Evolutionary conservation across 2,113 vertebrate genomes (phyloP).

Genomic region (human): DNA sequence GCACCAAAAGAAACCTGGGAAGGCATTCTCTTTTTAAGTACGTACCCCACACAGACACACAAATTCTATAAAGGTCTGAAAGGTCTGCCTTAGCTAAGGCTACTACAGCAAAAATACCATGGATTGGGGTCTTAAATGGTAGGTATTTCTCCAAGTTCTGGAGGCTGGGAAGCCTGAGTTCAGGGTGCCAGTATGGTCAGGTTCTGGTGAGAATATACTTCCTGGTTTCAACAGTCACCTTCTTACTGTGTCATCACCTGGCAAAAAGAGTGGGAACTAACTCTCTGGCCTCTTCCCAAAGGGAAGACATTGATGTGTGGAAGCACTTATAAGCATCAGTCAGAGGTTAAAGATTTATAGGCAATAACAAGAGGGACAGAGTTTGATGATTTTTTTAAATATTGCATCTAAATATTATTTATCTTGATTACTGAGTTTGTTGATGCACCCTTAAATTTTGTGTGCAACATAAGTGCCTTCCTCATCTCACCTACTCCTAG

Average conservation of each 20-base stretch:
- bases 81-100: not conserved
- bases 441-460: not conserved
- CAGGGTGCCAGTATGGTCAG: not conserved
- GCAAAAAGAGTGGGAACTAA: not conserved
- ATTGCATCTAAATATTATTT: not conserved
- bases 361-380: not conserved
- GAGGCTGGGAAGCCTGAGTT: not conserved
- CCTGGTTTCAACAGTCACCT: not conserved
- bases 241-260: too few relatives aligned
- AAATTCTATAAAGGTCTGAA: not conserved
- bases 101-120: not conserved
- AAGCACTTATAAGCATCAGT: not conserved
- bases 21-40: not conserved
- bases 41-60: not conserved
- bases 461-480: not conserved
- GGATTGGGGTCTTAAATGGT: not conserved
- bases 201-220: not conserved
- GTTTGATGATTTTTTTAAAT: not conserved
- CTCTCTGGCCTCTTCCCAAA: not conserved
- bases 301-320: not conserved
- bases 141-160: not conserved
- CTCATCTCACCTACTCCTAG: not conserved
- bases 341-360: not conserved
- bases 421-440: not conserved
- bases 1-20: not conserved